These are phyloP conservation scores for Drosophila paranaensis DNA, from an alignment of 2,888 invertebrate genomes.

Conservation along the genomic window DNA sequence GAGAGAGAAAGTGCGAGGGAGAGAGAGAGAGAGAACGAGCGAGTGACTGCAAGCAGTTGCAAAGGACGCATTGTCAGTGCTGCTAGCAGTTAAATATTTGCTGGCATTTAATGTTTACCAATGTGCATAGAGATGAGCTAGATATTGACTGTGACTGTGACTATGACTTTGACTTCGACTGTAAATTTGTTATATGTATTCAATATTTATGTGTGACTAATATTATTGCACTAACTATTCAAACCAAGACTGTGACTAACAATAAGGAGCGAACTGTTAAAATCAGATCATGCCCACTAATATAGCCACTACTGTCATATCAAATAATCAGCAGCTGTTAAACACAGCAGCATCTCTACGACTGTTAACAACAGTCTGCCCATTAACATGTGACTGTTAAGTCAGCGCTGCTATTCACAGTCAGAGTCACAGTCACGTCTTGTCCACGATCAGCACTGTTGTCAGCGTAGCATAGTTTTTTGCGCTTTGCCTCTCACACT, in stretches of 20 bases:
- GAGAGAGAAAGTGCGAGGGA: neutral
- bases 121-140: conserved; percentile 11
- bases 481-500: neutral
- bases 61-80: conserved; percentile 34
- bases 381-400: neutral
- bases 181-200: too few species aligned
- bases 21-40: too few species aligned
- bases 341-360: neutral
- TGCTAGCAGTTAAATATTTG: conserved; percentile 71
- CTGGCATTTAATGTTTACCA: conserved; percentile 72
- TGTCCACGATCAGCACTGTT: conserved; percentile 4
- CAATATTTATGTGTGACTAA: neutral
- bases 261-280: neutral
- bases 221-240: neutral
- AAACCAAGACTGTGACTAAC: neutral
- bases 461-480: conserved; percentile 51
- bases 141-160: neutral
- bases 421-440: neutral
- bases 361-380: neutral
- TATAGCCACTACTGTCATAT: neutral
- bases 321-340: neutral
- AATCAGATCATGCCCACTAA: too few species aligned
- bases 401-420: neutral
- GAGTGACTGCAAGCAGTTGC: conserved; percentile 2
- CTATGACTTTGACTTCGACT: neutral